Evolutionary conservation across 2,888 invertebrate genomes (phyloP).

Genomic region (Biston stratarius): DNA sequence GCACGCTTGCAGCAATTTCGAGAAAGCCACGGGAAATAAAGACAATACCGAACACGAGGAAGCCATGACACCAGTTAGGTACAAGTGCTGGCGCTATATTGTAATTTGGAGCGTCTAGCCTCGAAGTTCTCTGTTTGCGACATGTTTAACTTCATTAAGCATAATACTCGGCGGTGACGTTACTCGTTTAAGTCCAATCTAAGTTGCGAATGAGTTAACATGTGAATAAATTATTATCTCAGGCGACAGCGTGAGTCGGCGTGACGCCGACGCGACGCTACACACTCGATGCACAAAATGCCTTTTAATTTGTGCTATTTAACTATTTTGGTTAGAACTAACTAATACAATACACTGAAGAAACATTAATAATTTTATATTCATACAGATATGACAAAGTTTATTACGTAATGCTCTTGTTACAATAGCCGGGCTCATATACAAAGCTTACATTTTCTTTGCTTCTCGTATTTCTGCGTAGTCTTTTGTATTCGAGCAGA

Average conservation of each 20-base stretch:
- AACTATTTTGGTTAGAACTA: conserved; percentile 37
- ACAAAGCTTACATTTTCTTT: conserved; percentile 17
- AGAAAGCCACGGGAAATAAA: not conserved
- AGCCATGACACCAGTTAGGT: conserved; percentile 16
- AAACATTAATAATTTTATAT: conserved; percentile 34
- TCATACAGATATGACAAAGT: conserved; percentile 34
- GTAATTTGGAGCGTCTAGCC: conserved; percentile 65
- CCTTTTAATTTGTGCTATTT: conserved; percentile 50
- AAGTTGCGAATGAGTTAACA: conserved; percentile 82
- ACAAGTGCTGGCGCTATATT: conserved; percentile 56
- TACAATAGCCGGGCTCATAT: not conserved
- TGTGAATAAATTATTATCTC: conserved; percentile 85
- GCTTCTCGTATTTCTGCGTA: conserved; percentile 2
- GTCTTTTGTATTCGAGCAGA: conserved; percentile 17
- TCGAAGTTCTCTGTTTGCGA: conserved; percentile 70
- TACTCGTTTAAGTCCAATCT: conserved; percentile 86
- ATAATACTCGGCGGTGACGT: conserved; percentile 77
- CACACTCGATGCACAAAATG: conserved; percentile 53
- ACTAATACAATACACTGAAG: conserved; percentile 33
- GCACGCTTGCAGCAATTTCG: not conserved
- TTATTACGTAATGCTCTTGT: conserved; percentile 20
- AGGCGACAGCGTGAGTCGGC: conserved; percentile 65
- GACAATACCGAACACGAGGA: not conserved
- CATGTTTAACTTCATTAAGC: conserved; percentile 85
- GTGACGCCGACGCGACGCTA: conserved; percentile 26